These are phyloP conservation scores for Melanophora roralis DNA, from an alignment of 2,888 invertebrate species.

Conservation along the genomic window DNA sequence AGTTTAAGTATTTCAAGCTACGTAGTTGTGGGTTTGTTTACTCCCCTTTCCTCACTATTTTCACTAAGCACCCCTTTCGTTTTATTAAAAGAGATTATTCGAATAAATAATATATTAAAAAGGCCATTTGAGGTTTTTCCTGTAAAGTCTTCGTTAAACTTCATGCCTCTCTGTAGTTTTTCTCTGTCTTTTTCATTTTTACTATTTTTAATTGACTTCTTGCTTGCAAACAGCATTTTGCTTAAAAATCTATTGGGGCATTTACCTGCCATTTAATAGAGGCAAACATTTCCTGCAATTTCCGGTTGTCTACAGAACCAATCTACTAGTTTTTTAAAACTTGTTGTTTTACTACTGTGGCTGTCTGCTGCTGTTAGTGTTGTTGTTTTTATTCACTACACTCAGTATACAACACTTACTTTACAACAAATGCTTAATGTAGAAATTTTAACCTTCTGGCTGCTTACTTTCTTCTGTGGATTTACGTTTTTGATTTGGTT, in stretches of 20 bases:
- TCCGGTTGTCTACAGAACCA: conserved; percentile 59
- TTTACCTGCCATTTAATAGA: conserved; percentile 61
- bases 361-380: conserved; percentile 4
- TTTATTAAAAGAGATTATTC: too few species aligned
- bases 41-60: too few species aligned
- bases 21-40: too few species aligned
- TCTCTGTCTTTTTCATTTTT: not conserved
- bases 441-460: conserved; percentile 40
- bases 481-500: too few species aligned
- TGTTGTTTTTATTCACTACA: conserved; percentile 17
- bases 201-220: conserved; percentile 41
- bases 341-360: conserved; percentile 14
- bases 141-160: too few species aligned
- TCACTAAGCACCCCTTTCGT: too few species aligned
- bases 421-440: conserved; percentile 1
- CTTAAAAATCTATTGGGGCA: conserved; percentile 55
- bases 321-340: conserved; percentile 34
- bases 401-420: too few species aligned
- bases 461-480: too few species aligned
- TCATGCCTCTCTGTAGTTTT: too few species aligned
- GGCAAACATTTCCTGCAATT: conserved; percentile 60
- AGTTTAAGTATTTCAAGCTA: too few species aligned
- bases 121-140: too few species aligned
- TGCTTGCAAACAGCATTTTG: conserved; percentile 38
- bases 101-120: too few species aligned